Evolutionary conservation across 1,140 invertebrate genomes (phyloP).

Genomic region (Hypothenemus hampei): DNA sequence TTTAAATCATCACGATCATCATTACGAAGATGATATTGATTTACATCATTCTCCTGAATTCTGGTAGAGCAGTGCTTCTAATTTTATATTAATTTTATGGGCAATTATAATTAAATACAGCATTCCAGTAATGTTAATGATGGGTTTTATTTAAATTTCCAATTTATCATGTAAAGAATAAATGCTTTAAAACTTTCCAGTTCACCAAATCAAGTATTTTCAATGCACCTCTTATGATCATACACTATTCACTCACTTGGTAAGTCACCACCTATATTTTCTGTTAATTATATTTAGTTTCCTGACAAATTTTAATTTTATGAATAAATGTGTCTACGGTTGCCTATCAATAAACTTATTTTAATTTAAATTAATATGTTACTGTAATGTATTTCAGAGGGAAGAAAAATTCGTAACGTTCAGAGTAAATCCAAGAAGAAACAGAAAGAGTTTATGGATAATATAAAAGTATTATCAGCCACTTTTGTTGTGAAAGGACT

Average conservation of each 20-base stretch:
- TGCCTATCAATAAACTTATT: neutral
- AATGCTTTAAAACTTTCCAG: neutral
- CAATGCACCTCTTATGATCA: neutral
- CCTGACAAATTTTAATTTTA: too few species aligned
- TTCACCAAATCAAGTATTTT: neutral
- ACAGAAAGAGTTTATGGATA: neutral
- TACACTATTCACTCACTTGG: neutral
- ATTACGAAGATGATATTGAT: constrained; percentile 5
- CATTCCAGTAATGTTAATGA: too few species aligned
- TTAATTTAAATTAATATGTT: constrained; percentile 1
- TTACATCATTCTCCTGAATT: neutral
- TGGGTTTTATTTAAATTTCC: neutral
- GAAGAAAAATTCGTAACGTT: neutral
- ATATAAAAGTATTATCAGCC: neutral
- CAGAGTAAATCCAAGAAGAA: neutral
- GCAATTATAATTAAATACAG: too few species aligned
- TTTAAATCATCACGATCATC: neutral
- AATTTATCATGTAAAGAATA: neutral
- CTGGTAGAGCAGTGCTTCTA: neutral
- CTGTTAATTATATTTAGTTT: too few species aligned
- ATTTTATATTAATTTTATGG: neutral
- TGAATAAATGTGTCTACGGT: neutral
- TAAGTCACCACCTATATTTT: too few species aligned
- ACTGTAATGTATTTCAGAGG: too few species aligned
- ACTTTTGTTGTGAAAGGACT: neutral